Conservation (phyloP, 1,140 invertebrate genomes). For the Galleria mellonella region DNA sequence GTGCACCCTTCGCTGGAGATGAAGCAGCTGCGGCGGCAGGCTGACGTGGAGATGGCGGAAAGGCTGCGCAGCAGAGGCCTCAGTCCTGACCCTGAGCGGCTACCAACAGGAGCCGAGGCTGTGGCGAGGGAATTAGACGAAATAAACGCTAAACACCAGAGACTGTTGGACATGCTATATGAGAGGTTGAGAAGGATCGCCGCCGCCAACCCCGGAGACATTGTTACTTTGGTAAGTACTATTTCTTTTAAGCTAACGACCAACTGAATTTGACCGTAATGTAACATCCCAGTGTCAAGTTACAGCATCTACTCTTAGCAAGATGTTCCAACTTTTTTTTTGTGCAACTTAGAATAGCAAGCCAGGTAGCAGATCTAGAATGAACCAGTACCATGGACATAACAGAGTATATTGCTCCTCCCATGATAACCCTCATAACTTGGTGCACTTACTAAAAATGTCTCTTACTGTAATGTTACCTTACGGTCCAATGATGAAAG, state of each 20-base stretch:
- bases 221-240: constrained; percentile 80
- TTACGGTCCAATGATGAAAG: no score
- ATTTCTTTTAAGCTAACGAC: constrained; percentile 8
- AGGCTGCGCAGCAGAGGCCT: constrained; percentile 28
- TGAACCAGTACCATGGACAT: no score
- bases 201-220: constrained; percentile 75
- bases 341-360: no score
- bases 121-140: constrained; percentile 90
- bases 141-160: constrained; percentile 88
- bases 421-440: no score
- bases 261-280: no score
- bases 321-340: no score
- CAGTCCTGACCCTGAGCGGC: constrained; percentile 26
- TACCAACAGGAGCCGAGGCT: constrained; percentile 81
- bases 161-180: constrained; percentile 83
- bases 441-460: no score
- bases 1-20: constrained; percentile 88
- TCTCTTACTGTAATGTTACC: no score
- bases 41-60: constrained; percentile 52
- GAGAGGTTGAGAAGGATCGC: constrained; percentile 77
- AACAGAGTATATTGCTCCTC: no score
- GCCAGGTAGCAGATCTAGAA: no score
- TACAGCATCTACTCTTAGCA: no score
- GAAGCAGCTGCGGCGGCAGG: constrained; percentile 55
- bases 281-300: no score